These are phyloP conservation scores for Parauchenoglanis punctatus DNA, from an alignment of 2,797 vertebrate species.

Conservation along the genomic window DNA sequence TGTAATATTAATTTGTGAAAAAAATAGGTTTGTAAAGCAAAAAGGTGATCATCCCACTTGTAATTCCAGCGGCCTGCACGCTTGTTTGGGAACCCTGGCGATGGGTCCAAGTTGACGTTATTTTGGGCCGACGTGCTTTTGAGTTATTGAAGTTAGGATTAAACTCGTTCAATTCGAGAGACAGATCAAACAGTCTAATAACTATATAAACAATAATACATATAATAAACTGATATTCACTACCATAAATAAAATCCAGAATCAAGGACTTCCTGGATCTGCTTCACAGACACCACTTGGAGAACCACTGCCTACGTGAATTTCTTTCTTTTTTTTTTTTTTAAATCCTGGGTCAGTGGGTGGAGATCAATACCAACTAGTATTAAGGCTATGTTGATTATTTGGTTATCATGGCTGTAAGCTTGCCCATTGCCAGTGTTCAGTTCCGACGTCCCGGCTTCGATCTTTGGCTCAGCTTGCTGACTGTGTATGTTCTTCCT, in stretches of 20 bases:
- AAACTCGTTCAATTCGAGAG: background rate
- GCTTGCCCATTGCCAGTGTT: background rate
- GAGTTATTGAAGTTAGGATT: background rate
- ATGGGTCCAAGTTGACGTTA: background rate
- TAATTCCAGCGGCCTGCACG: background rate
- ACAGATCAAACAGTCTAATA: background rate
- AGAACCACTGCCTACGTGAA: background rate
- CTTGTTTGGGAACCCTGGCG: background rate
- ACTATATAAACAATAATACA: background rate
- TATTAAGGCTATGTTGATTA: background rate
- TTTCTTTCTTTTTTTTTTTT: background rate
- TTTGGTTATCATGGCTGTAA: background rate
- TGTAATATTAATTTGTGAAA: background rate
- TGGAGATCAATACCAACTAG: background rate
- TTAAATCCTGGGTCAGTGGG: background rate
- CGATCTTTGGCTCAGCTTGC: background rate
- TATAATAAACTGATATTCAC: background rate
- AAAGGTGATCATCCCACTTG: background rate
- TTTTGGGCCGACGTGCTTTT: background rate
- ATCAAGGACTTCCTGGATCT: background rate
- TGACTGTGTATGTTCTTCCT: background rate
- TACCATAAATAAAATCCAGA: background rate
- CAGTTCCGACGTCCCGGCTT: background rate
- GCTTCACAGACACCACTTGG: background rate
- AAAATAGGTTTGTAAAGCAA: background rate